A percentile compares a stretch with the other conserved stretches of the same genome.
Conservation (phyloP, 2,113 vertebrate genomes). For the Macaca fascicularis region DNA sequence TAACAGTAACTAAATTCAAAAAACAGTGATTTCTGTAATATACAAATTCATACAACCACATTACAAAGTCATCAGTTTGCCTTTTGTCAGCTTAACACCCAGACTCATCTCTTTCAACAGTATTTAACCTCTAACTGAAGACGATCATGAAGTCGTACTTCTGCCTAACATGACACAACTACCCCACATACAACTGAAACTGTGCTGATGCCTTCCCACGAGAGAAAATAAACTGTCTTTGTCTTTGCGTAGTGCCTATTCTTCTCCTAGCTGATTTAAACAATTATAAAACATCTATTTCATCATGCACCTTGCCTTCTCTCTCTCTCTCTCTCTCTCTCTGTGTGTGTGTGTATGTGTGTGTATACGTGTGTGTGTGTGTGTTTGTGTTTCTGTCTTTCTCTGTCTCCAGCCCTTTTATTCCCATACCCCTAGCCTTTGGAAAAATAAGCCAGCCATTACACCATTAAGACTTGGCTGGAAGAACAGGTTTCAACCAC, state of each 20-base stretch:
- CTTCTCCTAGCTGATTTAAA: background rate
- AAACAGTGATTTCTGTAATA: background rate
- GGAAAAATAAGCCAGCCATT: background rate
- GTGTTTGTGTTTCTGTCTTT: rapidly evolving
- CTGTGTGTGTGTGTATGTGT: background rate
- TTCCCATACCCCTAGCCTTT: background rate
- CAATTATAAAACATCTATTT: background rate
- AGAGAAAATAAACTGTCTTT: background rate
- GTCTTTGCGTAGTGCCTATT: background rate
- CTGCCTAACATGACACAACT: background rate
- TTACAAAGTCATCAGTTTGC: background rate
- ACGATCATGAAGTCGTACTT: background rate
- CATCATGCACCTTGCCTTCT: background rate
- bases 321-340: background rate
- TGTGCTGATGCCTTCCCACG: no score
- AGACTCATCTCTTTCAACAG: background rate
- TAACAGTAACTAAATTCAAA: background rate
- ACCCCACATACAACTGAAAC: rapidly evolving
- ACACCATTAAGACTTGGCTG: background rate
- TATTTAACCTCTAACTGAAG: background rate
- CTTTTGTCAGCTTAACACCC: background rate
- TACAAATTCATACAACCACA: no score
- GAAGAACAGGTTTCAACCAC: background rate
- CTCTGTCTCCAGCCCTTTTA: background rate
- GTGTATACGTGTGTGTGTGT: background rate